Conservation (phyloP, 1,140 invertebrate species). For the Drosophila oshimai region DNA sequence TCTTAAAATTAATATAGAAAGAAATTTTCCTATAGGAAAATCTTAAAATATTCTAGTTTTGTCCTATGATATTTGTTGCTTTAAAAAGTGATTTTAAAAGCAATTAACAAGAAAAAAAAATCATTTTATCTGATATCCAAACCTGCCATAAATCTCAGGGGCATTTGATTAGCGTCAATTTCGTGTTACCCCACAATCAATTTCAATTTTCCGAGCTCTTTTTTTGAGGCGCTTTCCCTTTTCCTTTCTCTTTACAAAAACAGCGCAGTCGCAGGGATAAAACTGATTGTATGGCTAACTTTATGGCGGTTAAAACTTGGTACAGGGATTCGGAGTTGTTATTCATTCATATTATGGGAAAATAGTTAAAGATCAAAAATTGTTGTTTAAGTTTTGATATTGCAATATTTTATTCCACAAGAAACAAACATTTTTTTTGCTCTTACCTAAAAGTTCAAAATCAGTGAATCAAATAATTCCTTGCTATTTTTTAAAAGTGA, state of each 20-base stretch:
- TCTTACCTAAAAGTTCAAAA: too few species aligned
- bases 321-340: background rate
- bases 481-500: too few species aligned
- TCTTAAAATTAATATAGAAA: too few species aligned
- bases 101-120: background rate
- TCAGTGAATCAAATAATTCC: too few species aligned
- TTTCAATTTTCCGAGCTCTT: conserved; percentile 14
- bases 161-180: conserved; percentile 50
- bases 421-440: too few species aligned
- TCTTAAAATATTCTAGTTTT: background rate
- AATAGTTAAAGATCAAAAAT: too few species aligned
- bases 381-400: too few species aligned
- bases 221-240: background rate
- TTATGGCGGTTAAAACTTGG: background rate
- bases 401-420: too few species aligned
- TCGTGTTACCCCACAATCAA: conserved; percentile 26
- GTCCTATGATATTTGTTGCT: background rate
- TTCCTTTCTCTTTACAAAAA: background rate
- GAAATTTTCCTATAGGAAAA: too few species aligned
- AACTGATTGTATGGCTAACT: background rate
- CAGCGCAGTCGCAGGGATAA: background rate
- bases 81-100: too few species aligned
- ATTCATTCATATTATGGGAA: too few species aligned
- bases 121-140: conserved; percentile 20
- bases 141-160: conserved; percentile 39